phyloP scores from a whole-genome alignment of 2,797 vertebrate genomes.

The Eremophila alpestris region DNA sequence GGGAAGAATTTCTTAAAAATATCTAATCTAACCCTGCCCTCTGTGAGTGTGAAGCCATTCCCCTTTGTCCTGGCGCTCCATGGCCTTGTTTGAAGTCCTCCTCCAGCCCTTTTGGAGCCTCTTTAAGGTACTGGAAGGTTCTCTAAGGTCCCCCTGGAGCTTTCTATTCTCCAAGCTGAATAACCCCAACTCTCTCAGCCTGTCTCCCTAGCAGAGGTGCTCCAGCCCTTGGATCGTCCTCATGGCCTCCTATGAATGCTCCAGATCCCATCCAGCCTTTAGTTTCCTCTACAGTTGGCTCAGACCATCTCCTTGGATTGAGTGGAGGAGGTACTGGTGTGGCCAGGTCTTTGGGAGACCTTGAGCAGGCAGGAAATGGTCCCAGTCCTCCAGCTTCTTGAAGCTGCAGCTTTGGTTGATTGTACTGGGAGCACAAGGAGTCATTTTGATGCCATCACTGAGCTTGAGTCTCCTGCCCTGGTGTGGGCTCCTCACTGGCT shows the following conservation, averaged over 20 bases:
- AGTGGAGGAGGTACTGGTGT: background rate
- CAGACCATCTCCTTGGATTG: background rate
- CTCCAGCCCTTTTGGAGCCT: background rate
- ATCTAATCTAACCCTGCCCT: background rate
- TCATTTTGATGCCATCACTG: background rate
- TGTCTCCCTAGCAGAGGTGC: background rate
- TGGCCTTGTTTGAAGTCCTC: background rate
- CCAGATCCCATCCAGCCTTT: background rate
- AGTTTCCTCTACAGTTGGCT: background rate
- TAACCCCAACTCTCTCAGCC: background rate
- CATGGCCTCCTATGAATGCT: background rate
- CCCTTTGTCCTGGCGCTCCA: background rate
- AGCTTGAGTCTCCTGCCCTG: accelerated
- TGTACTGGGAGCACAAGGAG: background rate
- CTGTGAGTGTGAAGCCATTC: background rate
- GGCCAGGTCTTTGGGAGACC: background rate
- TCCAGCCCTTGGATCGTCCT: background rate
- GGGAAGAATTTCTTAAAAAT: background rate
- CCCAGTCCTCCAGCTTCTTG: background rate
- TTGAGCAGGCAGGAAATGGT: background rate
- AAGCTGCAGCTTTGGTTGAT: background rate
- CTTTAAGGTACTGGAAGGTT: background rate
- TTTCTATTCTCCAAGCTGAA: background rate
- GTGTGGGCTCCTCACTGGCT: background rate
- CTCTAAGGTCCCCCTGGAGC: background rate